Conservation (phyloP, 2,888 invertebrate species). For the Drosophila mulleri region DNA sequence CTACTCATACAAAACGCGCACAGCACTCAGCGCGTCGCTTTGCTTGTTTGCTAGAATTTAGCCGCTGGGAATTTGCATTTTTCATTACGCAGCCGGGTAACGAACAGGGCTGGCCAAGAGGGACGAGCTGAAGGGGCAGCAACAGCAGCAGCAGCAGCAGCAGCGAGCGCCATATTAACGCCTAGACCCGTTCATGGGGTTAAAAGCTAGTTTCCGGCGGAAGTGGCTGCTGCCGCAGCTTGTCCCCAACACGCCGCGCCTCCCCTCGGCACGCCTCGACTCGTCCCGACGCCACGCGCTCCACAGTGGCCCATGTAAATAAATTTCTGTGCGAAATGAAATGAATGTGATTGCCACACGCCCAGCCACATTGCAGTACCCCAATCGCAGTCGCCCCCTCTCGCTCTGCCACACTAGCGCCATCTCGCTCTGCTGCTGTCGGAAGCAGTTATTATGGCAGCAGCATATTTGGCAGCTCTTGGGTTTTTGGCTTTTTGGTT, state of each 20-base stretch:
- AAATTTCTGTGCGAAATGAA: conserved; percentile 81
- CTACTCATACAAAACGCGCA: conserved; percentile 60
- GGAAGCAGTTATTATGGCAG: conserved; percentile 77
- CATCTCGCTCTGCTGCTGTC: conserved; percentile 39
- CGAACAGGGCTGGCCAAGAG: conserved; percentile 9
- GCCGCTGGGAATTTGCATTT: conserved; percentile 84
- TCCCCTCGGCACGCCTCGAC: not conserved
- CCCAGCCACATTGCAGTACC: conserved; percentile 34
- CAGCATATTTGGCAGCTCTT: conserved; percentile 69
- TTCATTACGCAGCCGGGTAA: conserved; percentile 80
- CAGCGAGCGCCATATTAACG: conserved; percentile 75
- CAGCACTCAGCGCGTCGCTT: conserved; percentile 73
- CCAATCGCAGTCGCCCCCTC: conserved; percentile 5
- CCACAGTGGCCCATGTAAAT: conserved; percentile 65
- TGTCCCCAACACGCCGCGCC: conserved; percentile 46
- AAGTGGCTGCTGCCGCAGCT: conserved; percentile 79
- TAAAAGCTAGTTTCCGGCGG: conserved; percentile 82
- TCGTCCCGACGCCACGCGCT: not conserved
- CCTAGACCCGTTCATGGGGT: conserved; percentile 78
- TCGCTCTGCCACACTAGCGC: not conserved
- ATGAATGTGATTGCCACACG: conserved; percentile 80
- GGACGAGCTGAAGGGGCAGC: not conserved
- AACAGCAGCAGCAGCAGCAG: conserved; percentile 3
- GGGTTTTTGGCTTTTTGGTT: conserved; percentile 49
- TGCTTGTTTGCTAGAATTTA: conserved; percentile 83